Percentiles rank a stretch among this genome's conserved stretches.
Evolutionary conservation across 2,113 vertebrate species (phyloP).

Genomic region (Ptychochromis oligacanthus): DNA sequence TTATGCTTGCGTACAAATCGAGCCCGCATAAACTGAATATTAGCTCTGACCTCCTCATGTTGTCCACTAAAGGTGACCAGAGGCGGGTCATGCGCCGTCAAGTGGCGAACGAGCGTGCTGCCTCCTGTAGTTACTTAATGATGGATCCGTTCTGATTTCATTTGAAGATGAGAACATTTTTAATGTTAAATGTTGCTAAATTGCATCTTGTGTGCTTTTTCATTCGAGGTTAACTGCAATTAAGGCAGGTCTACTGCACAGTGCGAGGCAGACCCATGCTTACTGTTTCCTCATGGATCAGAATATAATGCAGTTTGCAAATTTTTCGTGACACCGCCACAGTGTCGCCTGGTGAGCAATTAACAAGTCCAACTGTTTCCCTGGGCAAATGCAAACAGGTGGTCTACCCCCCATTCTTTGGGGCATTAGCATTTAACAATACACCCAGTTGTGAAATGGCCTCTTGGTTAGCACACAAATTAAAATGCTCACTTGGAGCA

Average conservation of each 20-base stretch:
- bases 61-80: conserved; percentile 45
- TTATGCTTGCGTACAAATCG: not conserved
- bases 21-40: not conserved
- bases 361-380: conserved; percentile 84
- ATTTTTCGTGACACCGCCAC: conserved; percentile 46
- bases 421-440: conserved; percentile 77
- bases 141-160: not conserved
- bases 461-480: conserved; percentile 60
- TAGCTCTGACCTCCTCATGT: conserved; percentile 60
- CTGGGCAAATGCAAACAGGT: conserved; percentile 78
- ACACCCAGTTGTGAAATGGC: conserved; percentile 69
- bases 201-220: not conserved
- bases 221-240: not conserved
- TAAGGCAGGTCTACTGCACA: not conserved
- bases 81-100: conserved; percentile 64
- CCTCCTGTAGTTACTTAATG: not conserved
- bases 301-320: conserved; percentile 6
- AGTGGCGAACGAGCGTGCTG: conserved; percentile 43
- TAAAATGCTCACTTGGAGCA: conserved; percentile 54
- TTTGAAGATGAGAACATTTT: not conserved
- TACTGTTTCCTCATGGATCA: not conserved
- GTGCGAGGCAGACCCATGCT: not conserved
- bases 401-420: conserved; percentile 54
- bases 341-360: conserved; percentile 81
- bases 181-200: not conserved